These are phyloP conservation scores for Melanostoma mellinum DNA, from an alignment of 2,888 invertebrate genomes.

Conservation along the genomic window DNA sequence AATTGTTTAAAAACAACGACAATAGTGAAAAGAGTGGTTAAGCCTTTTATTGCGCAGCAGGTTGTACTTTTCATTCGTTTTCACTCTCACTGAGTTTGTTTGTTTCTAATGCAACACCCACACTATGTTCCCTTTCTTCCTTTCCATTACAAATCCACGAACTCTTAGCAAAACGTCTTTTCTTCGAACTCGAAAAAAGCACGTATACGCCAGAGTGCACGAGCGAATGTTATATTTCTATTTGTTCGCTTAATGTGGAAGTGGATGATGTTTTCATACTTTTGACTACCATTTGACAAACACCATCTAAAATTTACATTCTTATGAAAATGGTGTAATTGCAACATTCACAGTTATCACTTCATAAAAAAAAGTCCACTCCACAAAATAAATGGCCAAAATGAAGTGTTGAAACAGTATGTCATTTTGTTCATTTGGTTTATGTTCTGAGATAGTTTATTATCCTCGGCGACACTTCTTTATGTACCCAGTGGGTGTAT, in stretches of 20 bases:
- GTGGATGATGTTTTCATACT: background rate
- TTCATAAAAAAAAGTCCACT: background rate
- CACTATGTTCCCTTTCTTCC: too few species aligned
- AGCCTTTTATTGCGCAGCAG: too few species aligned
- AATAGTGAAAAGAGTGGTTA: too few species aligned
- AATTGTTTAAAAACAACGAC: too few species aligned
- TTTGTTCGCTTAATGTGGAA: background rate
- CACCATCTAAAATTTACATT: constrained; percentile 28
- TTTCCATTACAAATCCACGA: too few species aligned
- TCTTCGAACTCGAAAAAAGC: background rate
- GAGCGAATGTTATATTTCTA: background rate
- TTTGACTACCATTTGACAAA: constrained; percentile 22
- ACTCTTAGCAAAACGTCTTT: too few species aligned
- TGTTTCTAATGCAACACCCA: too few species aligned
- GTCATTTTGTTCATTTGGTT: constrained; percentile 36
- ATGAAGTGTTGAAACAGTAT: constrained; percentile 34
- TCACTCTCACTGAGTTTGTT: too few species aligned
- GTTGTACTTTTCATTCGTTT: too few species aligned
- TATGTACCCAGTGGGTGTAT: background rate
- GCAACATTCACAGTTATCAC: constrained; percentile 29
- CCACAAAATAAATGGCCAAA: background rate
- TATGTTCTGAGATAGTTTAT: constrained; percentile 36
- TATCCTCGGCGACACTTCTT: constrained; percentile 29
- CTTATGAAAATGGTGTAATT: too few species aligned
- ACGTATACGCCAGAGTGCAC: constrained; percentile 24